Conservation (phyloP, 2,113 vertebrate species). For the Elephas maximus region DNA sequence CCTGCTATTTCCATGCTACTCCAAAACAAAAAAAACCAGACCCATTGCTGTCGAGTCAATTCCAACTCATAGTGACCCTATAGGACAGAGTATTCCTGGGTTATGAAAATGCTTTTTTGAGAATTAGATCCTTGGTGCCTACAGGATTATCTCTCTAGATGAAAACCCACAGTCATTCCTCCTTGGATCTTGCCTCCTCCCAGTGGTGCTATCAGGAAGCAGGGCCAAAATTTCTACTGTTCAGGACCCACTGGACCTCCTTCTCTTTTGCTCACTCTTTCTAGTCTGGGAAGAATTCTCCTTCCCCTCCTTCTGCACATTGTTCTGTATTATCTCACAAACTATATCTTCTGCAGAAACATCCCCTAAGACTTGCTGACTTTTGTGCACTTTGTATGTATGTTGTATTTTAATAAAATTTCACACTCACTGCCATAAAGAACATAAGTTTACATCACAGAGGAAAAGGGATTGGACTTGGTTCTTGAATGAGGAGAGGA, state of each 20-base stretch:
- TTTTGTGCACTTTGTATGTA: neutral
- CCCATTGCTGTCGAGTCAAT: too few species aligned
- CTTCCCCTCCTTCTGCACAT: neutral
- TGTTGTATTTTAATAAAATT: neutral
- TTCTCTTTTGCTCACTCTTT: neutral
- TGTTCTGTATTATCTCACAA: neutral
- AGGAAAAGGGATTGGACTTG: neutral
- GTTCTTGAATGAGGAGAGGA: neutral
- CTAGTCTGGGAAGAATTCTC: neutral
- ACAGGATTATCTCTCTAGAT: neutral
- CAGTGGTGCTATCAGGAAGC: neutral
- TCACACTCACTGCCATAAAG: neutral
- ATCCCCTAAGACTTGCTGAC: too few species aligned
- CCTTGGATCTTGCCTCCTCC: neutral
- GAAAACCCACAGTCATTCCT: neutral
- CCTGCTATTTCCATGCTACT: neutral
- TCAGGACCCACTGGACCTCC: neutral
- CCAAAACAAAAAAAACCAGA: too few species aligned
- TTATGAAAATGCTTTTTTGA: neutral
- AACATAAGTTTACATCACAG: neutral
- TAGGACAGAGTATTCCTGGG: neutral
- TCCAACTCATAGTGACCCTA: too few species aligned
- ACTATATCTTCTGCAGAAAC: neutral
- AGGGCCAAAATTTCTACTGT: neutral
- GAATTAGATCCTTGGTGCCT: neutral